Base-by-base conservation (phyloP, 2,888 invertebrate species). In the Drosophila multiciliata region DNA sequence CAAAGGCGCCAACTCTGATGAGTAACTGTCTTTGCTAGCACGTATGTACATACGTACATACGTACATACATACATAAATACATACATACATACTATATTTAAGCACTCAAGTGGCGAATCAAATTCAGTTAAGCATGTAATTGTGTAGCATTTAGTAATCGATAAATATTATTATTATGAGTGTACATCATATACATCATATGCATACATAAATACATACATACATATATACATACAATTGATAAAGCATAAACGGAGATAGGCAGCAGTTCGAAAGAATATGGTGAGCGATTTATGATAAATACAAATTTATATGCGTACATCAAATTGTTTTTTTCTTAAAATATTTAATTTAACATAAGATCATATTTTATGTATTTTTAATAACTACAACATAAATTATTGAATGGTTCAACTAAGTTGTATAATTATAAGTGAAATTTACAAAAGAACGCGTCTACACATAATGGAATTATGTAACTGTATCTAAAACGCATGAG, bases 381-480 rank as follows among this genome's bases (percentile, higher is more conserved):
- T 84, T 75, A 85, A 79, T 71, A 83, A 70, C 67, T 63, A 75
- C 74, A 71, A 68, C 67, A 69, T 66, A 63, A 82, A 68, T 89
- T 84, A 84, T 89, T 85, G 86, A 89, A 87, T 85, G 86, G 89
- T 87, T 89, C 90, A 87, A 82, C 87, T 87, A 87, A 90, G 90
- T 87, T 87, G 90, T 90, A 90, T 89, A 89, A 76, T 90, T 90
- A 84, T 90, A 87, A 87, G 90, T 76, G 66, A 80, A 71, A 66
- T 77, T 80, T 73, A 77, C 65, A 77, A 77, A 68, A 68, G 36
- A 63, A 61, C 61, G 66, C 68, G 73, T 65, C 67, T 64, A 68
- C 50, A 78, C 90, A 89, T 86, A 89, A 90, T 89, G 81, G 77
- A 88, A 90, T 87, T 89, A 88, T 81, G 86, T 82, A 69, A 42